Evolutionary conservation across 2,797 vertebrate genomes (phyloP).

Genomic region (Craterocephalus amniculus): DNA sequence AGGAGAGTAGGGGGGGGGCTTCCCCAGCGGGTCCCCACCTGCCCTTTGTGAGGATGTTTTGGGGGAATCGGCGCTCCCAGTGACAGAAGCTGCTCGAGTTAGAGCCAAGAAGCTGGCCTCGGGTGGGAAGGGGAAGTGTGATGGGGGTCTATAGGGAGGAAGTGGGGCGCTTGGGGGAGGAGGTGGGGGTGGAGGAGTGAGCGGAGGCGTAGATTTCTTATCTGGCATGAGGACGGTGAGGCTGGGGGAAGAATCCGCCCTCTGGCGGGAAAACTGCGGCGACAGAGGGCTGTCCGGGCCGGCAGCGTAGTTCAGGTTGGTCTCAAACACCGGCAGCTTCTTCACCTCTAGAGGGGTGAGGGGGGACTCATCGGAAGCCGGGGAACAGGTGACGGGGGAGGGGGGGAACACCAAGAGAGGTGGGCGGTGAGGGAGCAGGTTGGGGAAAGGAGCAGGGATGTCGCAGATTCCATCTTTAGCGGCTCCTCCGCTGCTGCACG

Average conservation of each 20-base stretch:
- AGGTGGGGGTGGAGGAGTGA: slow-evolving; percentile 86
- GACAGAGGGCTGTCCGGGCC: slow-evolving; percentile 90
- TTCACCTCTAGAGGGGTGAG: slow-evolving; percentile 96
- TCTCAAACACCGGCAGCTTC: slow-evolving; percentile 94
- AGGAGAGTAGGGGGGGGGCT: slow-evolving; percentile 87
- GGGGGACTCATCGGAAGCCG: slow-evolving; percentile 96
- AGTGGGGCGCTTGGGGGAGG: slow-evolving; percentile 77
- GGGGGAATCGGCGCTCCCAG: slow-evolving; percentile 80
- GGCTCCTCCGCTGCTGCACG: slow-evolving; percentile 19
- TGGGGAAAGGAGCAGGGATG: slow-evolving; percentile 96
- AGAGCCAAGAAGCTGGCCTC: slow-evolving; percentile 82
- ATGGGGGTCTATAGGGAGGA: slow-evolving; percentile 85
- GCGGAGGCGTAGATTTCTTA: slow-evolving; percentile 87
- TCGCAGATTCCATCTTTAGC: slow-evolving; percentile 86
- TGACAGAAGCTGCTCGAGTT: slow-evolving; percentile 75
- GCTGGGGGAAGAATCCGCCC: slow-evolving; percentile 89
- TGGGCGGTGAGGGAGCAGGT: slow-evolving; percentile 93
- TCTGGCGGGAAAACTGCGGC: slow-evolving; percentile 88
- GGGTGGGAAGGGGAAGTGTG: slow-evolving; percentile 89
- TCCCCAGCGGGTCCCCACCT: slow-evolving; percentile 74
- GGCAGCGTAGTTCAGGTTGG: slow-evolving; percentile 90
- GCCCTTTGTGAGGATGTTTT: slow-evolving; percentile 79
- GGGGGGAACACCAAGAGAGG: slow-evolving; percentile 97
- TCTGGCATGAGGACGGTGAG: slow-evolving; percentile 85
- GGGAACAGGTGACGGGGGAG: slow-evolving; percentile 92